Evolutionary conservation across 1,140 invertebrate genomes (phyloP).

Genomic region (Vanessa atalanta): DNA sequence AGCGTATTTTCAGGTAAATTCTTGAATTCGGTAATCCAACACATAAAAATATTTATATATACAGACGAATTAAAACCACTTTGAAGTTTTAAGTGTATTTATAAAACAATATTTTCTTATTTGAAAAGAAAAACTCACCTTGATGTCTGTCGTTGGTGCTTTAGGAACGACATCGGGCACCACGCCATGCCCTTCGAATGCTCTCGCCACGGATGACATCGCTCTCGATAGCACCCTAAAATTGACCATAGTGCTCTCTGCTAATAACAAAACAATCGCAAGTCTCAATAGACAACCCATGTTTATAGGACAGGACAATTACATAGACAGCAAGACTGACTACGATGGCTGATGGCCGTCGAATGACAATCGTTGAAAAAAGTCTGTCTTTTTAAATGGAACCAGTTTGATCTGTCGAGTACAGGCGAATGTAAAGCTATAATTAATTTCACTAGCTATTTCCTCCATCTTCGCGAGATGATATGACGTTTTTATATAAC

Average conservation of each 20-base stretch:
- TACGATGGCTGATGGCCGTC: conserved; percentile 8
- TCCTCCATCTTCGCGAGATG: too few species aligned
- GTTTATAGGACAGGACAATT: conserved; percentile 19
- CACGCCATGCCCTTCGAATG: conserved; percentile 60
- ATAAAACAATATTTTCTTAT: too few species aligned
- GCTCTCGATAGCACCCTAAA: conserved; percentile 73
- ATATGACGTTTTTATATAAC: too few species aligned
- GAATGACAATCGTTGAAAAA: conserved; percentile 5
- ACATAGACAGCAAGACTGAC: conserved; percentile 25
- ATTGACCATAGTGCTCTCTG: conserved; percentile 73
- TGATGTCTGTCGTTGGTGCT: conserved; percentile 53
- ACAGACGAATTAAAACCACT: too few species aligned
- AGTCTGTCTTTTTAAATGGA: conserved; percentile 1
- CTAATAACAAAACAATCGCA: conserved; percentile 71
- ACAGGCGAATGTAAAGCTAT: background rate
- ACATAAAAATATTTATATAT: too few species aligned
- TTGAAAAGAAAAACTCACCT: conserved; percentile 43
- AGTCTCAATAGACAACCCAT: conserved; percentile 61
- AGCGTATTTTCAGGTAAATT: too few species aligned
- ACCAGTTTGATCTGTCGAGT: conserved; percentile 1
- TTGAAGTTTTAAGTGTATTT: too few species aligned
- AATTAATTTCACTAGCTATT: too few species aligned
- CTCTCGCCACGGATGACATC: conserved; percentile 72
- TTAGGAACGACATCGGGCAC: conserved; percentile 72
- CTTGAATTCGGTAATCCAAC: too few species aligned